phyloP scores from a whole-genome alignment of 2,888 invertebrate species.

The Drosophila falleni region DNA sequence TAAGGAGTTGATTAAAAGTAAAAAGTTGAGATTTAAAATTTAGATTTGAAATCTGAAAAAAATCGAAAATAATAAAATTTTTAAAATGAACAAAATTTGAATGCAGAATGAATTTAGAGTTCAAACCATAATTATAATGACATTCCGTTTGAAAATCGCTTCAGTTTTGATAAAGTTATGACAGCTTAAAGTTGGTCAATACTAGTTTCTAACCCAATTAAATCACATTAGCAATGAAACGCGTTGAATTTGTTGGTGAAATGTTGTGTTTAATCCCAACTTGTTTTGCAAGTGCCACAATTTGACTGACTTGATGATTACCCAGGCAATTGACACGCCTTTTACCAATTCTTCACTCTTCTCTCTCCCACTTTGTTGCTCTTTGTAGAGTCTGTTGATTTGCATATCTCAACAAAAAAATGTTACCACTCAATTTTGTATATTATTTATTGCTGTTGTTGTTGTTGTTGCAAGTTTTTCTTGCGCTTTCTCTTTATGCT shows the following conservation, averaged over 20 bases:
- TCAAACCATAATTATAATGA: too few relatives aligned
- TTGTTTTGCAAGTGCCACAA: constrained; percentile 34
- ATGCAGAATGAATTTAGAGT: too few relatives aligned
- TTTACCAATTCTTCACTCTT: background rate
- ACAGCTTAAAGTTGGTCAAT: background rate
- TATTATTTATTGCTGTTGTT: constrained; percentile 21
- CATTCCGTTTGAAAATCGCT: too few relatives aligned
- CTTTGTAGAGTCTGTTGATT: constrained; percentile 18
- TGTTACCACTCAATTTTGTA: constrained; percentile 36
- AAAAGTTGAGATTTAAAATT: too few relatives aligned
- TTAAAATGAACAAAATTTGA: too few relatives aligned
- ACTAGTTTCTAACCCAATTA: constrained; percentile 4
- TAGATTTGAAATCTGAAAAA: too few relatives aligned
- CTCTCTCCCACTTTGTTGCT: background rate
- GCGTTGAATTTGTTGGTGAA: constrained; percentile 14
- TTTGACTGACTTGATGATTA: constrained; percentile 4
- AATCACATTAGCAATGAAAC: constrained; percentile 6
- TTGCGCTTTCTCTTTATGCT: constrained; percentile 42
- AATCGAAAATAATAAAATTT: too few relatives aligned
- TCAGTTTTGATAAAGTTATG: too few relatives aligned
- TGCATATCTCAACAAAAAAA: constrained; percentile 28
- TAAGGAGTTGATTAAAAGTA: too few relatives aligned
- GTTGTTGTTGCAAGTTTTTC: constrained; percentile 19
- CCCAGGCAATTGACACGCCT: constrained; percentile 6
- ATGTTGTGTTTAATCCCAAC: constrained; percentile 36